These are phyloP conservation scores for Rhynchotus rufescens DNA, from an alignment of 2,797 vertebrate genomes.

Conservation along the genomic window DNA sequence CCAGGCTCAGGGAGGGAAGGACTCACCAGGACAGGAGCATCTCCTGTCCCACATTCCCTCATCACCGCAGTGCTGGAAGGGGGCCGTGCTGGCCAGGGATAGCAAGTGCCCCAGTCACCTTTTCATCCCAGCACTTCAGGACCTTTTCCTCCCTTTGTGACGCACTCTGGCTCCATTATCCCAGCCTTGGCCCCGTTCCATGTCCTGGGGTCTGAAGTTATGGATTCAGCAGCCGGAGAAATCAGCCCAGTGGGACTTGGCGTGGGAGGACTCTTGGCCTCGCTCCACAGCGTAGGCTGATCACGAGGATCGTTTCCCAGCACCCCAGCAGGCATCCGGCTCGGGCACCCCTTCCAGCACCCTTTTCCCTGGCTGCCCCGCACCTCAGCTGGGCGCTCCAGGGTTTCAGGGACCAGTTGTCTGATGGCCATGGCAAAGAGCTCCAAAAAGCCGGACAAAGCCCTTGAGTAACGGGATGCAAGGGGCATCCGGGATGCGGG, in stretches of 20 bases:
- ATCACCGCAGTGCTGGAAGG: fast-evolving
- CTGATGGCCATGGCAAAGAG: fast-evolving
- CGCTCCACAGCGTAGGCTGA: slow-evolving; percentile 52
- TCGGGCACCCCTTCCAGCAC: neutral
- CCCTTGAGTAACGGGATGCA: neutral
- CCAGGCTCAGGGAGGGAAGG: neutral
- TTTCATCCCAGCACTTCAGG: slow-evolving; percentile 40
- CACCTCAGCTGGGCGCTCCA: neutral
- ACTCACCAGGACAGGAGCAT: neutral
- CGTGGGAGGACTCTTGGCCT: slow-evolving; percentile 62
- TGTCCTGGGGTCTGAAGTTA: slow-evolving; percentile 65
- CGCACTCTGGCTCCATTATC: slow-evolving; percentile 64
- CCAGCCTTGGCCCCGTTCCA: neutral
- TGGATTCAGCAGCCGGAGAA: slow-evolving; percentile 66
- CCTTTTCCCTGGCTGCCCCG: neutral
- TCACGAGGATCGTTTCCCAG: slow-evolving; percentile 49
- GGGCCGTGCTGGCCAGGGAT: neutral
- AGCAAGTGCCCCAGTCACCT: slow-evolving; percentile 32
- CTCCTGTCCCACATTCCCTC: fast-evolving
- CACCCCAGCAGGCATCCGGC: neutral
- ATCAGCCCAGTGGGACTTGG: slow-evolving; percentile 26
- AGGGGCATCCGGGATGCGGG: neutral
- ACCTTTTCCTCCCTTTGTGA: slow-evolving; percentile 73
- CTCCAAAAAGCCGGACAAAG: neutral
- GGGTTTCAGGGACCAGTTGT: neutral